Evolutionary conservation across 1,140 invertebrate species (phyloP).

Genomic region (Papilio helenus): DNA sequence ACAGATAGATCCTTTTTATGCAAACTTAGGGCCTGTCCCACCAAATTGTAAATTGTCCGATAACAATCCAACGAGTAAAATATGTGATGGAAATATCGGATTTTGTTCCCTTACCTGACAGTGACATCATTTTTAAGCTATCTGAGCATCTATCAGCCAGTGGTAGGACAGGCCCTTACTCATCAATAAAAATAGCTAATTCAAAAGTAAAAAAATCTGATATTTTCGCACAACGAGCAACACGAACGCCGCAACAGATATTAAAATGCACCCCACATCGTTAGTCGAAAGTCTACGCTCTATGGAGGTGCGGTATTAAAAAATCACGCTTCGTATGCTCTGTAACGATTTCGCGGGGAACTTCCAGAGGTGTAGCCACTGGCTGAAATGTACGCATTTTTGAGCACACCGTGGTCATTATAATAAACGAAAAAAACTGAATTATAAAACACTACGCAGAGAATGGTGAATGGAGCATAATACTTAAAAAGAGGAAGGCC

Average conservation of each 20-base stretch:
- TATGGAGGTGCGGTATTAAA: constrained; percentile 30
- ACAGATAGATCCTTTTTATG: no score
- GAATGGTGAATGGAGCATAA: not conserved
- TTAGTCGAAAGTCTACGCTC: constrained; percentile 29
- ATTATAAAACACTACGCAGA: not conserved
- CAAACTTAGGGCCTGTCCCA: no score
- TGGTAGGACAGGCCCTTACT: no score
- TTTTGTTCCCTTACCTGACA: no score
- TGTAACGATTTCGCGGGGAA: constrained; percentile 20
- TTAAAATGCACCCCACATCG: constrained; percentile 34
- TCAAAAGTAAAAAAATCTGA: not conserved
- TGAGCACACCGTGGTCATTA: constrained; percentile 14
- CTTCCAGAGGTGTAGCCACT: constrained; percentile 21
- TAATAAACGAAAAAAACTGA: constrained; percentile 7
- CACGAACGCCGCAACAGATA: constrained; percentile 9
- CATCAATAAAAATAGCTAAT: no score
- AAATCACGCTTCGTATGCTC: constrained; percentile 9
- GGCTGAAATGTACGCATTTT: constrained; percentile 7
- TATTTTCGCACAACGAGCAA: not conserved
- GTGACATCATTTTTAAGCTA: no score
- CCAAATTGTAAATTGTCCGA: no score
- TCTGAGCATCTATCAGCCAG: no score
- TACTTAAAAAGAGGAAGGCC: not conserved
- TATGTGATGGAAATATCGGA: no score
- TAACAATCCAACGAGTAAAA: no score